A percentile compares a stretch with the other conserved stretches of the same genome.
Evolutionary conservation across 2,888 invertebrate genomes (phyloP).

Genomic region (Schizaphis graminum): DNA sequence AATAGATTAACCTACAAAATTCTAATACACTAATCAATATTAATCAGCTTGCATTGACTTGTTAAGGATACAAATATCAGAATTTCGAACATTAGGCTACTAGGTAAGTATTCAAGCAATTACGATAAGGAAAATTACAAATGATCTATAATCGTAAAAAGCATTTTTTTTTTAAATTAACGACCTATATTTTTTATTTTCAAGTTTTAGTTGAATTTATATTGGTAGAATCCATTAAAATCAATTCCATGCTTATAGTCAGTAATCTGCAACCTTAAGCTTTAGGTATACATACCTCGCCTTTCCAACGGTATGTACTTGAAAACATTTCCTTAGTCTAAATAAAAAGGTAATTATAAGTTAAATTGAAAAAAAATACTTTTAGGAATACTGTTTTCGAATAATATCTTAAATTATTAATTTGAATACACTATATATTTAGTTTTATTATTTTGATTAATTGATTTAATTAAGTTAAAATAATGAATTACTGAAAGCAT

Average conservation of each 20-base stretch:
- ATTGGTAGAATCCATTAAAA: not conserved
- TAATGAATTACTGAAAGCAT: not conserved
- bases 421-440: not conserved
- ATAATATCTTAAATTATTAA: not conserved
- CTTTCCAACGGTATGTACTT: not conserved
- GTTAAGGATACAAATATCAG: not conserved
- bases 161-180: not conserved
- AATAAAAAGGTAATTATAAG: not conserved
- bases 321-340: not conserved
- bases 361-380: not conserved
- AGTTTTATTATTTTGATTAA: not conserved
- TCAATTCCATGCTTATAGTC: not conserved
- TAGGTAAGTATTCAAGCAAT: not conserved
- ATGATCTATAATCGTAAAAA: not conserved
- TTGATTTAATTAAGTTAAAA: not conserved
- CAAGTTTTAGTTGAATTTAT: not conserved
- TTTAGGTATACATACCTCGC: not conserved
- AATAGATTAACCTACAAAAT: not conserved
- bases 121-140: not conserved
- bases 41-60: not conserved
- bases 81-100: not conserved
- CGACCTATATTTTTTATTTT: not conserved
- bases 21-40: not conserved
- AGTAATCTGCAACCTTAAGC: not conserved
- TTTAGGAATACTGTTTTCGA: not conserved